phyloP scores from a whole-genome alignment of 2,888 invertebrate species.

The Pocota personata region DNA sequence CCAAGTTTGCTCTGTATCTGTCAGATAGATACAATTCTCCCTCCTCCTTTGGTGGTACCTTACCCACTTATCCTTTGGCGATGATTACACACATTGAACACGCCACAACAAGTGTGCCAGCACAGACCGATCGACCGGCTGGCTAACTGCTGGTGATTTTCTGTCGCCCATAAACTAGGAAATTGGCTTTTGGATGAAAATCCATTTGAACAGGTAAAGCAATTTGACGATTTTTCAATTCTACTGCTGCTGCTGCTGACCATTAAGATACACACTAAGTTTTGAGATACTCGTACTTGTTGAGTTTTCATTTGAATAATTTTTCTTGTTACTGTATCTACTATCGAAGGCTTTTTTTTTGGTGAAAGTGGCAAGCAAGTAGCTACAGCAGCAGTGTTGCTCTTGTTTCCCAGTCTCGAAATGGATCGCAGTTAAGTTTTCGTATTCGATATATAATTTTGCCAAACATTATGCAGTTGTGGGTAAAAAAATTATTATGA shows the following conservation, averaged over 20 bases:
- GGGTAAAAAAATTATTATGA: constrained; percentile 32
- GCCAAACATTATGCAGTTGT: constrained; percentile 31
- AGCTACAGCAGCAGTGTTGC: not conserved
- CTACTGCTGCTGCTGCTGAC: constrained; percentile 5
- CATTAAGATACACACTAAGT: constrained; percentile 41
- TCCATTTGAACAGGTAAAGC: constrained; percentile 36
- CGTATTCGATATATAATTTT: constrained; percentile 35
- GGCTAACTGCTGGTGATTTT: constrained; percentile 28
- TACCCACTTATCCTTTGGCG: constrained; percentile 23
- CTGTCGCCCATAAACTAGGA: constrained; percentile 69
- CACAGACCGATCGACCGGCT: not conserved
- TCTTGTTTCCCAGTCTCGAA: not conserved
- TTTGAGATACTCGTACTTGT: too few relatives aligned
- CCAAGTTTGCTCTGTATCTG: constrained; percentile 64
- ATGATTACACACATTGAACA: constrained; percentile 64
- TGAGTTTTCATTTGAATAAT: constrained; percentile 53
- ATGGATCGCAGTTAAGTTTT: not conserved
- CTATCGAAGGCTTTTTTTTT: not conserved
- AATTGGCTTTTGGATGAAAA: constrained; percentile 60
- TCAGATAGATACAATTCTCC: constrained; percentile 17
- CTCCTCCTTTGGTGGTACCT: not conserved
- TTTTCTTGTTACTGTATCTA: constrained; percentile 21
- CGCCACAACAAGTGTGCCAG: constrained; percentile 68
- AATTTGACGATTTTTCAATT: constrained; percentile 63
- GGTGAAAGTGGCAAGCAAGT: constrained; percentile 65